These are phyloP conservation scores for Tenthredo notha DNA, from an alignment of 2,888 invertebrate genomes.

Conservation along the genomic window DNA sequence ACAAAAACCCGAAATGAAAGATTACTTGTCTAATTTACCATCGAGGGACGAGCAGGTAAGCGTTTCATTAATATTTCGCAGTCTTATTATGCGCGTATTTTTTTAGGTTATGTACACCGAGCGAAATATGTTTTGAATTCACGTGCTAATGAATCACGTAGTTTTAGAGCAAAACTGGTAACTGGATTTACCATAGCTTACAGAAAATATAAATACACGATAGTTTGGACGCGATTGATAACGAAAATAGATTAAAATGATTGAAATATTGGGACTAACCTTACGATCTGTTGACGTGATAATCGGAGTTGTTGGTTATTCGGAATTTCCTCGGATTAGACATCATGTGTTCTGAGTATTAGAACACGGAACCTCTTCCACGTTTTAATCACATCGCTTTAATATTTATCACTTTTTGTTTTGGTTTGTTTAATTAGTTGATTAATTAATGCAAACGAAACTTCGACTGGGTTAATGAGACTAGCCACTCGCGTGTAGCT, in stretches of 20 bases:
- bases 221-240: neutral
- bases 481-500: neutral
- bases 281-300: slow-evolving; percentile 12
- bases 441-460: neutral
- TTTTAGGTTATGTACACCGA: slow-evolving; percentile 58
- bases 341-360: neutral
- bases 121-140: slow-evolving; percentile 6
- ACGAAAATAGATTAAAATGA: neutral
- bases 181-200: neutral
- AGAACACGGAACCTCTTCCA: neutral
- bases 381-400: slow-evolving; percentile 2
- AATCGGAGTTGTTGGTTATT: neutral
- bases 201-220: neutral
- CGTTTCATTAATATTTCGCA: neutral
- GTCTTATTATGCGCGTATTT: slow-evolving; percentile 7
- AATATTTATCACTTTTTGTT: neutral
- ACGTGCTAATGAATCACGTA: neutral
- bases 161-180: neutral
- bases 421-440: neutral
- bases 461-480: neutral
- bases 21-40: slow-evolving; percentile 84
- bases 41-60: slow-evolving; percentile 85
- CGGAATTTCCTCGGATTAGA: neutral
- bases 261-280: slow-evolving; percentile 3
- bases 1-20: slow-evolving; percentile 83